Percentiles rank a stretch among this genome's conserved stretches.
Evolutionary conservation across 2,888 invertebrate genomes (phyloP).

Genomic region (Clunio marinus): DNA sequence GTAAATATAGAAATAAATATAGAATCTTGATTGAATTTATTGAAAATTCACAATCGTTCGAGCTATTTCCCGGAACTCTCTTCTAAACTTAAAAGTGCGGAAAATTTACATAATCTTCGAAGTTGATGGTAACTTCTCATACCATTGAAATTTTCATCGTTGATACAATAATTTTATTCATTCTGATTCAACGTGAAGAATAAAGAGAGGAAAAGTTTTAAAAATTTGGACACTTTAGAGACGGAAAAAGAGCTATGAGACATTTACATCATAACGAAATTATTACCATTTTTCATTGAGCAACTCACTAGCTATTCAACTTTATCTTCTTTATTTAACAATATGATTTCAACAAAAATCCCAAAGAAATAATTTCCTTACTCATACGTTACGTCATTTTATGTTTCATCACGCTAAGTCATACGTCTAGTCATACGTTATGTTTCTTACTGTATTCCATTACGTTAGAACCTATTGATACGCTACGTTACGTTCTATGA

Average conservation of each 20-base stretch:
- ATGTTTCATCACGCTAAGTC: too few species aligned
- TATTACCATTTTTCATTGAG: background rate
- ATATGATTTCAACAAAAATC: too few species aligned
- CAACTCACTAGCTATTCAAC: too few species aligned
- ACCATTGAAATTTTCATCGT: too few species aligned
- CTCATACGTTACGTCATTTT: too few species aligned
- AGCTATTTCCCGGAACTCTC: constrained; percentile 12
- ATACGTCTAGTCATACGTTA: too few species aligned
- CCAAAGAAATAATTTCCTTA: too few species aligned
- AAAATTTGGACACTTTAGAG: background rate
- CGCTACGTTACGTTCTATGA: too few species aligned
- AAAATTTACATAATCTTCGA: constrained; percentile 35
- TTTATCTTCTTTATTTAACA: too few species aligned
- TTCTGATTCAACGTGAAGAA: background rate
- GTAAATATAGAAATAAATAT: background rate
- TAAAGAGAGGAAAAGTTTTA: background rate
- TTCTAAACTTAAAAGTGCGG: constrained; percentile 17
- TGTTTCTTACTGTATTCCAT: too few species aligned
- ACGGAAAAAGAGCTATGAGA: background rate
- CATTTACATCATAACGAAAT: background rate
- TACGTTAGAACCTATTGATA: too few species aligned
- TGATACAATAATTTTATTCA: background rate
- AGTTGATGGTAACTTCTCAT: background rate
- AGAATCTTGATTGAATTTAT: background rate
- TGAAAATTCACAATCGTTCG: background rate